Percentiles rank a stretch among this genome's conserved stretches.
These are phyloP conservation scores for Baronia brevicornis DNA, from an alignment of 2,888 invertebrate genomes.

Conservation along the genomic window DNA sequence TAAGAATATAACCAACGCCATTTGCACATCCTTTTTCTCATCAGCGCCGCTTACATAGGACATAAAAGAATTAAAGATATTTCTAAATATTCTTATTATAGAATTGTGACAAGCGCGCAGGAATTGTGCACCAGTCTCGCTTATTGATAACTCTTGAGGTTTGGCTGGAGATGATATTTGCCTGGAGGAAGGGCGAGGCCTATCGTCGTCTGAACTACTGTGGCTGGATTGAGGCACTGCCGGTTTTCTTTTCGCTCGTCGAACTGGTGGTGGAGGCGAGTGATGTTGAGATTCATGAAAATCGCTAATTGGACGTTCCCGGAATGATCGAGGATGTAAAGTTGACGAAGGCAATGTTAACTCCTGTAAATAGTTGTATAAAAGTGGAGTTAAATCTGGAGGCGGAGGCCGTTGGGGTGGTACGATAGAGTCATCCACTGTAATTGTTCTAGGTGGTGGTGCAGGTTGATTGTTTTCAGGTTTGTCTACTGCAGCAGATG, in stretches of 20 bases:
- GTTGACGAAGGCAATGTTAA: constrained; percentile 64
- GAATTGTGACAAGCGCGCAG: constrained; percentile 80
- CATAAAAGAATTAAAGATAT: constrained; percentile 79
- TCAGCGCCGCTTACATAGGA: constrained; percentile 78
- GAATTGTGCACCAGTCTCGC: constrained; percentile 82
- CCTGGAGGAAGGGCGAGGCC: constrained; percentile 56
- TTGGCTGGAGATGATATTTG: constrained; percentile 51
- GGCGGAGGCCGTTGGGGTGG: constrained; percentile 67
- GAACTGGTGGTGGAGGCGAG: constrained; percentile 55
- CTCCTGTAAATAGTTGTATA: constrained; percentile 73
- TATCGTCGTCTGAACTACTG: constrained; percentile 69
- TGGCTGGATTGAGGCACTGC: constrained; percentile 56
- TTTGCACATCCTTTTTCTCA: constrained; percentile 83
- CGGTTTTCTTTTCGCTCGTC: constrained; percentile 66
- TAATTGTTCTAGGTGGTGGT: constrained; percentile 26
- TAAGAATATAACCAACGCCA: constrained; percentile 85
- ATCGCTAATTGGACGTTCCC: constrained; percentile 51
- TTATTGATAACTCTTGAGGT: constrained; percentile 78
- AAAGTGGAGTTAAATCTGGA: constrained; percentile 61
- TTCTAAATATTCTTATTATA: constrained; percentile 78
- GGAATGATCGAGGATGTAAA: constrained; percentile 55
- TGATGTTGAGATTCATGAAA: constrained; percentile 48
- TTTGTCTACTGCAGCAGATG: constrained; percentile 5
- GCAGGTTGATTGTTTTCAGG: constrained; percentile 20
- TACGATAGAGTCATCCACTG: constrained; percentile 34